Percentiles rank a stretch among this genome's conserved stretches.
Evolutionary conservation across 2,113 vertebrate species (phyloP).

Genomic region (Hypanus sabinus): DNA sequence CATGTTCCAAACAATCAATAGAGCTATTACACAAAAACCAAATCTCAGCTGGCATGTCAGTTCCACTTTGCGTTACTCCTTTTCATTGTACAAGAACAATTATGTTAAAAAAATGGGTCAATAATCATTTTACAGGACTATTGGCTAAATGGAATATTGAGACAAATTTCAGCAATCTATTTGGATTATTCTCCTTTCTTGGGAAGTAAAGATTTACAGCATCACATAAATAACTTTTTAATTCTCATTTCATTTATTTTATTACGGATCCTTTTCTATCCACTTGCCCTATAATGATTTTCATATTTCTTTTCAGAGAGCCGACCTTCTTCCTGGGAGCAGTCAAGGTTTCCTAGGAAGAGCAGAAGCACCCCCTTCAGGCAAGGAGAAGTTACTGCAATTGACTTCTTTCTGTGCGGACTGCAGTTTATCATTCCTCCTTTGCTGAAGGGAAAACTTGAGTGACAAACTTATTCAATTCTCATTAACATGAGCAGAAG

Average conservation of each 20-base stretch:
- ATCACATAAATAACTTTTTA: constrained; percentile 33
- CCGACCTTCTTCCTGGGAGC: not conserved
- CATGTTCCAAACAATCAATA: constrained; percentile 14
- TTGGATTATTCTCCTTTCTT: constrained; percentile 29
- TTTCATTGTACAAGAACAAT: constrained; percentile 35
- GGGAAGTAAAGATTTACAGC: constrained; percentile 25
- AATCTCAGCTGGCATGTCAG: constrained; percentile 30
- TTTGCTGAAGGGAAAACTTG: constrained; percentile 44
- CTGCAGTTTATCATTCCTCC: constrained; percentile 35
- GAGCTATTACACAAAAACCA: constrained; percentile 34
- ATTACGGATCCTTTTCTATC: not conserved
- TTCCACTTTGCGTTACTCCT: constrained; percentile 35
- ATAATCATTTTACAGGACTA: constrained; percentile 35
- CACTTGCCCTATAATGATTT: constrained; percentile 27
- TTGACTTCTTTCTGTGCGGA: constrained; percentile 32
- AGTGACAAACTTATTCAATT: constrained; percentile 47
- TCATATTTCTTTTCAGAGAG: constrained; percentile 27
- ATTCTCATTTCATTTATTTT: constrained; percentile 33
- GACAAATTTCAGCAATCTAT: constrained; percentile 33
- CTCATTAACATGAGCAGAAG: constrained; percentile 64
- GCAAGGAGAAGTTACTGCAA: constrained; percentile 51
- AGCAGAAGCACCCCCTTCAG: constrained; percentile 56
- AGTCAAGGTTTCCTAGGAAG: constrained; percentile 45
- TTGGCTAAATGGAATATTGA: constrained; percentile 26
- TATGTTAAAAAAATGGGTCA: constrained; percentile 36